Conservation (phyloP, 1,140 invertebrate genomes). For the Scaptomyza pallida region DNA sequence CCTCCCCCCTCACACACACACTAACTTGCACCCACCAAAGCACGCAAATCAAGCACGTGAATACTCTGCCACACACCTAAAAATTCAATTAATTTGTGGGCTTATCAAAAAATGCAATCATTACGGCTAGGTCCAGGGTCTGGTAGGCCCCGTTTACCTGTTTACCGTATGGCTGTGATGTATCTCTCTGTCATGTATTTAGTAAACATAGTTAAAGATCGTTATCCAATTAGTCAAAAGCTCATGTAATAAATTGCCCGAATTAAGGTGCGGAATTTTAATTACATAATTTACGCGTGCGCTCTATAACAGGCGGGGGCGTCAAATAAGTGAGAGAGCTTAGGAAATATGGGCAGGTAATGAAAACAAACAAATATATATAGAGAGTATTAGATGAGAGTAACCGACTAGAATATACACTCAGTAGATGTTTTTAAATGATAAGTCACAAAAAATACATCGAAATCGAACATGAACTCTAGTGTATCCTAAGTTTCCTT, state of each 20-base stretch:
- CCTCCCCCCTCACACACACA: not conserved
- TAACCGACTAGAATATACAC: not conserved
- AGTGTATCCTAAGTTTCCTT: no score
- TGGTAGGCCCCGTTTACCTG: slow-evolving; percentile 12
- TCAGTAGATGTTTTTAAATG: no score
- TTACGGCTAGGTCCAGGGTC: slow-evolving; percentile 49
- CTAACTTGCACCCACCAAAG: slow-evolving; percentile 2
- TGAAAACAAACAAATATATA: slow-evolving; percentile 24
- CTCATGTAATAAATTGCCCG: slow-evolving; percentile 79
- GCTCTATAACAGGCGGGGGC: slow-evolving; percentile 44
- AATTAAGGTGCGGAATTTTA: slow-evolving; percentile 84
- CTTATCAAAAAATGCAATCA: slow-evolving; percentile 70
- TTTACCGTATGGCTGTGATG: slow-evolving; percentile 16
- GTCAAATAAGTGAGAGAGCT: slow-evolving; percentile 13
- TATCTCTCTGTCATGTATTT: slow-evolving; percentile 49
- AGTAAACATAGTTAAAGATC: slow-evolving; percentile 73
- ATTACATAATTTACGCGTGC: slow-evolving; percentile 83
- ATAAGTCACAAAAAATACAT: no score
- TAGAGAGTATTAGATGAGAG: not conserved
- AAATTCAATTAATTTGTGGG: slow-evolving; percentile 73
- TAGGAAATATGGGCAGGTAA: slow-evolving; percentile 35
- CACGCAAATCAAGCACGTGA: slow-evolving; percentile 28
- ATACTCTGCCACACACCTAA: slow-evolving; percentile 53
- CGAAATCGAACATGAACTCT: no score
- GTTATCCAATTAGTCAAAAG: slow-evolving; percentile 82